Conservation (phyloP, 2,888 invertebrate genomes). For the Drosophila antonietae region DNA sequence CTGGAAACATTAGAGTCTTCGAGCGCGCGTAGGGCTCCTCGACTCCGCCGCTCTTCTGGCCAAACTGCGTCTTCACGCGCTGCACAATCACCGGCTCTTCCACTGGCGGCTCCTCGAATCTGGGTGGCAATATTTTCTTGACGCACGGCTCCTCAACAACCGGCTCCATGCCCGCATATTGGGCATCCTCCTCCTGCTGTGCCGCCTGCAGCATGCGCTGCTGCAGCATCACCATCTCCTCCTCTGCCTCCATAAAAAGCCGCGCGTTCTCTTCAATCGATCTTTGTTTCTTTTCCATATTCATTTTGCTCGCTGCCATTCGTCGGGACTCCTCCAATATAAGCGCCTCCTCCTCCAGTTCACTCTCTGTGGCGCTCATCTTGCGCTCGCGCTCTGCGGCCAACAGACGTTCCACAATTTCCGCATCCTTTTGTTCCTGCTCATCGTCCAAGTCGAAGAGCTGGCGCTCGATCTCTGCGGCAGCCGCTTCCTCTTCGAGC, state of each 20-base stretch:
- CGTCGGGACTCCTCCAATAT: slow-evolving; percentile 48
- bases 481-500: slow-evolving; percentile 47
- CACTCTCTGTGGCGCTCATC: slow-evolving; percentile 66
- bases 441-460: slow-evolving; percentile 55
- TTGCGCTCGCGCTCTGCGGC: slow-evolving; percentile 69
- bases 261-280: slow-evolving; percentile 81
- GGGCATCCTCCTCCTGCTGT: slow-evolving; percentile 48
- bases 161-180: slow-evolving; percentile 69
- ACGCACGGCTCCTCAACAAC: slow-evolving; percentile 73
- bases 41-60: slow-evolving; percentile 69
- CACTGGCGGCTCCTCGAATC: slow-evolving; percentile 42
- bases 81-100: slow-evolving; percentile 61
- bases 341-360: slow-evolving; percentile 66
- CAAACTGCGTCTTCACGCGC: slow-evolving; percentile 82
- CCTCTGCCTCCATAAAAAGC: slow-evolving; percentile 81
- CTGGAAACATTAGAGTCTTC: slow-evolving; percentile 78
- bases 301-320: slow-evolving; percentile 49
- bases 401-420: slow-evolving; percentile 62
- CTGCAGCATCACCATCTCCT: slow-evolving; percentile 82
- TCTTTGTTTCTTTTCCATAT: slow-evolving; percentile 68
- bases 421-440: slow-evolving; percentile 61
- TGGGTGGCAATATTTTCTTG: slow-evolving; percentile 62
- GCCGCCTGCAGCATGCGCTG: slow-evolving; percentile 66
- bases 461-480: slow-evolving; percentile 50
- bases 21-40: slow-evolving; percentile 70